A percentile compares a stretch with the other conserved stretches of the same genome.
Evolutionary conservation across 1,140 invertebrate species (phyloP).

Genomic region (Diuraphis noxia): DNA sequence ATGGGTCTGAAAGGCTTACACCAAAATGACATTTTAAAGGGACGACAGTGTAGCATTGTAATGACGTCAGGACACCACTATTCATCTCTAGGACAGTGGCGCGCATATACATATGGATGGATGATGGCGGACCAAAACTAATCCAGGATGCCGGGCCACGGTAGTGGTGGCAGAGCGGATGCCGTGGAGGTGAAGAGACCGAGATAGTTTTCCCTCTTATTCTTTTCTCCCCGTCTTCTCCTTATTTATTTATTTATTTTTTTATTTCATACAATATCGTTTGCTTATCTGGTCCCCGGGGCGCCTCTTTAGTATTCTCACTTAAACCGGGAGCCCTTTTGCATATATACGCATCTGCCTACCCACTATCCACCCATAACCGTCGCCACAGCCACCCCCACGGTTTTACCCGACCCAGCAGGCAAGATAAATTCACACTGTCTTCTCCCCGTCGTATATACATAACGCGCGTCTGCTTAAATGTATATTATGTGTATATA

Average conservation of each 20-base stretch:
- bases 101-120: conserved; percentile 32
- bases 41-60: conserved; percentile 49
- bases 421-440: conserved; percentile 51
- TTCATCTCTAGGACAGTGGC: conserved; percentile 46
- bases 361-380: not conserved
- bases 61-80: conserved; percentile 51
- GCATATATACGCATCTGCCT: not conserved
- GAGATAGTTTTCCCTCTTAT: conserved; percentile 7
- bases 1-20: conserved; percentile 41
- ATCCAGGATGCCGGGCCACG: not conserved
- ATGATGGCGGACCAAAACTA: conserved; percentile 51
- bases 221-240: not conserved
- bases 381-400: not conserved
- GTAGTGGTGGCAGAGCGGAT: not conserved
- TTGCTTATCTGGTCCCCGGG: conserved; percentile 53
- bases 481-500: not conserved
- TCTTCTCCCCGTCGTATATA: conserved; percentile 30
- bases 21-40: conserved; percentile 51
- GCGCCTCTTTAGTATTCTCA: conserved; percentile 53
- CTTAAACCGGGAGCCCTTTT: conserved; percentile 52
- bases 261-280: conserved; percentile 53
- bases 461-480: conserved; percentile 30
- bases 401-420: not conserved
- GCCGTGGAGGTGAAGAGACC: not conserved
- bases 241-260: conserved; percentile 22